Percentiles rank a stretch among this genome's conserved stretches.
phyloP scores from a whole-genome alignment of 1,140 invertebrate genomes.

The Diorhabda sublineata region DNA sequence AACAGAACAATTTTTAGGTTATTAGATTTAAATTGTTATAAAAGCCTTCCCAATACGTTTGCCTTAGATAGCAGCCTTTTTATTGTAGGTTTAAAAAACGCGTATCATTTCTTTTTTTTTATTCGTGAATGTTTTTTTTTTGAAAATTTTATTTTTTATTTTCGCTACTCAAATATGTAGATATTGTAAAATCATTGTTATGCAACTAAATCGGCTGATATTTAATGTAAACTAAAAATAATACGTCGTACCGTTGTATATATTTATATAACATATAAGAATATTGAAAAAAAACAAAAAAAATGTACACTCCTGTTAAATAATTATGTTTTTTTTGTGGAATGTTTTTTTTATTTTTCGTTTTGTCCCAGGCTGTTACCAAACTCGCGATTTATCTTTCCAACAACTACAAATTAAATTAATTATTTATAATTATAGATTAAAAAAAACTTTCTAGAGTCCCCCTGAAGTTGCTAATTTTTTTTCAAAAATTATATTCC shows the following conservation, averaged over 20 bases:
- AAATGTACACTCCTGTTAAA: conserved; percentile 23
- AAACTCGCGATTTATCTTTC: too few relatives aligned
- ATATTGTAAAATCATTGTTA: conserved; percentile 25
- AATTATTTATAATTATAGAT: too few relatives aligned
- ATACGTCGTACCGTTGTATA: conserved; percentile 20
- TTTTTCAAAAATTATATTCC: too few relatives aligned
- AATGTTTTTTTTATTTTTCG: conserved; percentile 14
- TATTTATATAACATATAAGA: conserved; percentile 13
- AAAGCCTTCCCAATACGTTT: conserved; percentile 21
- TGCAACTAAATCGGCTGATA: conserved; percentile 21
- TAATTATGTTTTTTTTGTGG: conserved; percentile 17
- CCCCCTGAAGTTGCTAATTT: too few relatives aligned
- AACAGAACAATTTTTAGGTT: neutral
- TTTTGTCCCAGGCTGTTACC: neutral
- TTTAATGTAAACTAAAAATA: conserved; percentile 13
- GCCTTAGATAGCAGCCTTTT: conserved; percentile 21
- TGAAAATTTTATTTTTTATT: neutral
- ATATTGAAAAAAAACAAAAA: conserved; percentile 10
- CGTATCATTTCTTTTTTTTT: conserved; percentile 10
- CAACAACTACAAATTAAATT: too few relatives aligned
- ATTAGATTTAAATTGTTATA: conserved; percentile 21
- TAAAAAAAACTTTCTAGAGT: too few relatives aligned
- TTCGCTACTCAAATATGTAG: conserved; percentile 19
- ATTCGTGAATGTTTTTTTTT: conserved; percentile 10
- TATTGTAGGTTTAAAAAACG: conserved; percentile 17